A percentile compares a stretch with the other conserved stretches of the same genome.
These are phyloP conservation scores for Pseudomyrmex cubaensis DNA, from an alignment of 1,140 invertebrate species.

Conservation along the genomic window DNA sequence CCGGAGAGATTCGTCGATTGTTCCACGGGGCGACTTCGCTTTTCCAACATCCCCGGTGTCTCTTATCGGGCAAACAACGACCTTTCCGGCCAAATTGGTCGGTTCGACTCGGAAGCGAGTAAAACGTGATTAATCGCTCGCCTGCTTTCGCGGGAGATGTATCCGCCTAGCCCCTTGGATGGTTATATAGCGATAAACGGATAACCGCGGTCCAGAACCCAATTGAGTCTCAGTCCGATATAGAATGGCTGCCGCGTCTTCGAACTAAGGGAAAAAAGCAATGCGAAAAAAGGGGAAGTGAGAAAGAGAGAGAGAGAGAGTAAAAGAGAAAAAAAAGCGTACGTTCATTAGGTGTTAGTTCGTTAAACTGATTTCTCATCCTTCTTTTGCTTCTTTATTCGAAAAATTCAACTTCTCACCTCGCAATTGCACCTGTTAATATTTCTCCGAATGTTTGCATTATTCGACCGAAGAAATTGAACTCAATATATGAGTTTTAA, in stretches of 20 bases:
- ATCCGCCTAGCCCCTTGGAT: constrained; percentile 54
- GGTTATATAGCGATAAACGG: constrained; percentile 75
- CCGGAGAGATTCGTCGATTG: constrained; percentile 71
- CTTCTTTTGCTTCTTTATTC: not conserved
- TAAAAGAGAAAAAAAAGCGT: not conserved
- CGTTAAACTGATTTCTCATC: constrained; percentile 50
- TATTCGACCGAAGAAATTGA: no score
- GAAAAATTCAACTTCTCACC: constrained; percentile 9
- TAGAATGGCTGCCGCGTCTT: constrained; percentile 53
- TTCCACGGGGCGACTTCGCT: constrained; percentile 57
- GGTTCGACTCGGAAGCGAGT: constrained; percentile 68
- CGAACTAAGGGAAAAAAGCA: constrained; percentile 27
- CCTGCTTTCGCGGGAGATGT: constrained; percentile 71
- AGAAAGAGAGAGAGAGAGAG: constrained; percentile 12
- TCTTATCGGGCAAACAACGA: constrained; percentile 78
- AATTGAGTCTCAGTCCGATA: constrained; percentile 68
- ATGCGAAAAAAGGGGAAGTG: not conserved
- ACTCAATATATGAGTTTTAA: not conserved
- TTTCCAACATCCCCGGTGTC: constrained; percentile 32
- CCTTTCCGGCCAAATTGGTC: constrained; percentile 79
- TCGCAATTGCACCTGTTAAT: not conserved
- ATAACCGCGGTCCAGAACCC: constrained; percentile 76
- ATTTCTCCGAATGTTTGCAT: no score
- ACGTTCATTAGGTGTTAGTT: constrained; percentile 61
- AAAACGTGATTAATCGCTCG: constrained; percentile 81